Percentiles rank a stretch among this genome's conserved stretches.
phyloP scores from a whole-genome alignment of 1,140 invertebrate species.

The Vollenhovia emeryi region DNA sequence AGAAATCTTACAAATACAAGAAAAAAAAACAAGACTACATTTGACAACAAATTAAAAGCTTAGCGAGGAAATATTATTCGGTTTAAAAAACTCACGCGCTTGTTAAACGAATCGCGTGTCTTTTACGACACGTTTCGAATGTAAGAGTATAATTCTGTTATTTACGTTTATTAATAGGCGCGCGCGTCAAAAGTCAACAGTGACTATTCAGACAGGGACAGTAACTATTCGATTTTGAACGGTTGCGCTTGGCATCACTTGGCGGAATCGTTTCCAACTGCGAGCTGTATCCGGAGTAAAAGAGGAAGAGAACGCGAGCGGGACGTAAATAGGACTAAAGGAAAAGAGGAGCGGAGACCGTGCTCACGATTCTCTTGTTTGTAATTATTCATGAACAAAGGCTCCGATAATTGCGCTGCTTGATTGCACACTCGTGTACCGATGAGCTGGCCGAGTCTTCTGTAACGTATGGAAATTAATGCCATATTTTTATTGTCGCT shows the following conservation, averaged over 20 bases:
- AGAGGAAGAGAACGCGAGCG: slow-evolving; percentile 51
- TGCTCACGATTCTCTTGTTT: slow-evolving; percentile 75
- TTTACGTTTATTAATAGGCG: neutral
- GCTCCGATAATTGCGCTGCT: slow-evolving; percentile 80
- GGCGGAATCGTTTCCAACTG: slow-evolving; percentile 30
- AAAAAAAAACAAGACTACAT: neutral
- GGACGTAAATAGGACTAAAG: slow-evolving; percentile 64
- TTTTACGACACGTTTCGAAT: neutral
- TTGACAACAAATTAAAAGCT: neutral
- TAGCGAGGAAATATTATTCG: neutral
- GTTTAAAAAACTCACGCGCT: neutral
- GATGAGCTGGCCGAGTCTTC: slow-evolving; percentile 73
- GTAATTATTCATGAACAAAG: slow-evolving; percentile 82
- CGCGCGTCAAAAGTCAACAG: slow-evolving; percentile 44
- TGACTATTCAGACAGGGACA: neutral
- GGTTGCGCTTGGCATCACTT: slow-evolving; percentile 59
- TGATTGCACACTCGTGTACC: slow-evolving; percentile 80
- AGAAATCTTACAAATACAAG: neutral
- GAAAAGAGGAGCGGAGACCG: slow-evolving; percentile 62
- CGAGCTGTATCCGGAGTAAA: slow-evolving; percentile 21
- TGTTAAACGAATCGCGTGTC: neutral
- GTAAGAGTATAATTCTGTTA: slow-evolving; percentile 1
- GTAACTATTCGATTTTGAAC: slow-evolving; percentile 67
- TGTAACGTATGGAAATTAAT: slow-evolving; percentile 78
- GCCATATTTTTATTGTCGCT: slow-evolving; percentile 78